These are phyloP conservation scores for Agelastica alni DNA, from an alignment of 2,888 invertebrate genomes.

Conservation along the genomic window DNA sequence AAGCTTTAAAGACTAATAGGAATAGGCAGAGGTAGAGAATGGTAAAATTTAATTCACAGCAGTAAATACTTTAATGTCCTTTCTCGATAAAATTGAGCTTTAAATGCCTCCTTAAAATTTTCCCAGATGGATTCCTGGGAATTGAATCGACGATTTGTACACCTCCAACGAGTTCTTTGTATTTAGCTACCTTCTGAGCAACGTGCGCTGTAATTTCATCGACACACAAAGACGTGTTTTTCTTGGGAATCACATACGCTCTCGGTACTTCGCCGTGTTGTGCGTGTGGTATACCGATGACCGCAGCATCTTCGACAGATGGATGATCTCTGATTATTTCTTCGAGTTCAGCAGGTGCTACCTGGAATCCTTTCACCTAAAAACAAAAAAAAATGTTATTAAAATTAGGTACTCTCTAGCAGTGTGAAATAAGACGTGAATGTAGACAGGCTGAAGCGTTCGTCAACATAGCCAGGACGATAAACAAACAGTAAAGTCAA, in stretches of 20 bases:
- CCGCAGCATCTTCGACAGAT: conserved; percentile 77
- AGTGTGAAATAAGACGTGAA: background rate
- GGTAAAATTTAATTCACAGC: too few relatives aligned
- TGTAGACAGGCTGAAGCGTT: too few relatives aligned
- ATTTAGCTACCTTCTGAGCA: conserved; percentile 68
- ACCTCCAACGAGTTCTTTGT: conserved; percentile 68
- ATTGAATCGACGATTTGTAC: conserved; percentile 61
- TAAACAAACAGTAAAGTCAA: too few relatives aligned
- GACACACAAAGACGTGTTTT: background rate
- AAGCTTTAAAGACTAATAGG: too few relatives aligned
- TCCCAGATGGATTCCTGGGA: conserved; percentile 65
- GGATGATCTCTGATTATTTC: conserved; percentile 72
- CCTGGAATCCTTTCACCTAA: conserved; percentile 59
- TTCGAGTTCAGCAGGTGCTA: conserved; percentile 88
- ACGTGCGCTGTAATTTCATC: conserved; percentile 12
- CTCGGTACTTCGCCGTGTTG: conserved; percentile 74
- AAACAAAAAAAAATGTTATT: conserved; percentile 62
- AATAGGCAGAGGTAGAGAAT: too few relatives aligned
- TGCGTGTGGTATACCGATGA: conserved; percentile 74
- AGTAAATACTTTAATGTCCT: too few relatives aligned
- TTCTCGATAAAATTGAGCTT: conserved; percentile 25
- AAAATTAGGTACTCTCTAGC: conserved; percentile 72
- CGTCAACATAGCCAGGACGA: too few relatives aligned
- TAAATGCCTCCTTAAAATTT: conserved; percentile 61
- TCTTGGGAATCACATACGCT: conserved; percentile 66